phyloP scores from a whole-genome alignment of 2,113 vertebrate genomes.

The Heloderma charlesbogerti region DNA sequence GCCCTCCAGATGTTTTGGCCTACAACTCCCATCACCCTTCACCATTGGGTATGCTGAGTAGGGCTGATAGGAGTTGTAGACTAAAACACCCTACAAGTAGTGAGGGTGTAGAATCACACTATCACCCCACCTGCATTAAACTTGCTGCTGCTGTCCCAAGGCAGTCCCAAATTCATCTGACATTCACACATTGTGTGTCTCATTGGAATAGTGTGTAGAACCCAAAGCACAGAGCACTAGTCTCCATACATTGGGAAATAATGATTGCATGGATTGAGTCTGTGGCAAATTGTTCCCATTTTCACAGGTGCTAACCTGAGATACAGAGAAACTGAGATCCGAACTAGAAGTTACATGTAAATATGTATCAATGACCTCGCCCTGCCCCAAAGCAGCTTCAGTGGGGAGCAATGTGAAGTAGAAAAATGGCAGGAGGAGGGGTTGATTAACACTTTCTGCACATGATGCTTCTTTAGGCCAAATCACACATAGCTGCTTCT shows the following conservation, averaged over 20 bases:
- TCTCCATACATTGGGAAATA: neutral
- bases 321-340: neutral
- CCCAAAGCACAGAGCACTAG: neutral
- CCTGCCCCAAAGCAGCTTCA: neutral
- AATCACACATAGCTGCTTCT: neutral
- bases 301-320: neutral
- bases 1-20: too few species aligned
- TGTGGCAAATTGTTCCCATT: neutral
- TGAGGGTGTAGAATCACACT: neutral
- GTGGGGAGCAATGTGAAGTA: neutral
- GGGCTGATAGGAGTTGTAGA: too few species aligned
- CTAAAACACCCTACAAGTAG: too few species aligned
- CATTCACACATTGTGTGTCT: neutral
- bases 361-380: neutral
- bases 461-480: neutral
- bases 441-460: neutral
- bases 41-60: too few species aligned
- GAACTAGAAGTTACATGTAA: neutral
- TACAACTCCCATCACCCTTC: too few species aligned
- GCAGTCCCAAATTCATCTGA: neutral
- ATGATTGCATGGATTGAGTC: neutral
- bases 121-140: neutral
- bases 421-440: too few species aligned
- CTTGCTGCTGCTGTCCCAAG: neutral
- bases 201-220: neutral